A percentile compares a stretch with the other conserved stretches of the same genome.
Conservation (phyloP, 92 coral and sea anemone genomes). For the Zoanthus solanderi region DNA sequence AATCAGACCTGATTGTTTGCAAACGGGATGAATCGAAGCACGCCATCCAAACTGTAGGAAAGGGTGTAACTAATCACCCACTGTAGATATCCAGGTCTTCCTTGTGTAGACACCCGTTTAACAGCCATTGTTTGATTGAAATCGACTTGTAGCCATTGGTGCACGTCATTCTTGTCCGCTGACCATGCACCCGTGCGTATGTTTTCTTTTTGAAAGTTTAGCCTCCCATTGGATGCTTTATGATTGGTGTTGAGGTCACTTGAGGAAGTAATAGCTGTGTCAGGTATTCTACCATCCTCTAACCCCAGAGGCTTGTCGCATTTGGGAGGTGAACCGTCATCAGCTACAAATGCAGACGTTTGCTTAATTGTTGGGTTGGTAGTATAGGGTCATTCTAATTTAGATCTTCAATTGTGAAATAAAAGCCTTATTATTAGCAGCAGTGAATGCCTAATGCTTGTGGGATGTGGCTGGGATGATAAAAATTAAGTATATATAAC, state of each 20-base stretch:
- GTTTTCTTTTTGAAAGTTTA: background rate
- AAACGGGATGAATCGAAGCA: conserved; percentile 22
- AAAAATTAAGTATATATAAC: too few species aligned
- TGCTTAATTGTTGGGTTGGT: too few species aligned
- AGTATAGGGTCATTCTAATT: too few species aligned
- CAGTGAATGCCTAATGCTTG: too few species aligned
- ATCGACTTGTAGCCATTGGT: conserved; percentile 46
- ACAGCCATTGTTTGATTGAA: conserved; percentile 5
- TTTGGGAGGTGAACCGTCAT: background rate
- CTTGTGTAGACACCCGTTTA: conserved; percentile 44
- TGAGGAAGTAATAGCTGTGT: conserved; percentile 31
- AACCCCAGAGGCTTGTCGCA: conserved; percentile 32
- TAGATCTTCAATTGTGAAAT: too few species aligned
- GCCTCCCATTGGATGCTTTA: conserved; percentile 36
- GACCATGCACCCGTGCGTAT: conserved; percentile 19
- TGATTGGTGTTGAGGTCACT: background rate
- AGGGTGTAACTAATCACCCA: conserved; percentile 34
- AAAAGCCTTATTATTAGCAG: too few species aligned
- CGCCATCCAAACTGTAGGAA: conserved; percentile 33
- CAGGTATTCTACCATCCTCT: conserved; percentile 38
- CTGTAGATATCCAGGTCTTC: background rate
- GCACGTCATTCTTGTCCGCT: background rate
- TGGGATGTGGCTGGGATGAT: too few species aligned
- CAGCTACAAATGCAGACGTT: background rate
- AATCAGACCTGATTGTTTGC: background rate